Evolutionary conservation across 2,888 invertebrate species (phyloP).

Genomic region (Acronicta alni): DNA sequence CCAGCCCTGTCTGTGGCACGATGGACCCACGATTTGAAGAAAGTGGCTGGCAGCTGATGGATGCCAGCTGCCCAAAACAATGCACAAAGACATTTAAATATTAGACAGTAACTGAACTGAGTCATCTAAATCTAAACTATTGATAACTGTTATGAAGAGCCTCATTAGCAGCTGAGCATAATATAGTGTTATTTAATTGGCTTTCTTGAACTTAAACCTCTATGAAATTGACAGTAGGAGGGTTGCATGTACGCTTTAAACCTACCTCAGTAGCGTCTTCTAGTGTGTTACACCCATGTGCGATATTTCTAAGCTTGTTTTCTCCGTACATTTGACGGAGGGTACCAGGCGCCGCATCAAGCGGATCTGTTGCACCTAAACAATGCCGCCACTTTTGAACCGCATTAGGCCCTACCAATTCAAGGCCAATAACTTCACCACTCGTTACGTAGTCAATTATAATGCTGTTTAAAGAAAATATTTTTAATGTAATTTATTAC

Average conservation of each 20-base stretch:
- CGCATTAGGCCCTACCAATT: constrained; percentile 92
- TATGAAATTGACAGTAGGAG: background rate
- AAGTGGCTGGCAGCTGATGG: too few species aligned
- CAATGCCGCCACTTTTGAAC: constrained; percentile 90
- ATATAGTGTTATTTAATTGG: too few species aligned
- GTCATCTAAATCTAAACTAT: too few species aligned
- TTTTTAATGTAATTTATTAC: too few species aligned
- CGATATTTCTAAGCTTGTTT: constrained; percentile 90
- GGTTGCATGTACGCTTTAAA: background rate
- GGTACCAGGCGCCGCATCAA: constrained; percentile 89
- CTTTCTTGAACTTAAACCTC: too few species aligned
- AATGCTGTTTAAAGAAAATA: constrained; percentile 73
- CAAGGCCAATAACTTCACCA: constrained; percentile 93
- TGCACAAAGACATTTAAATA: too few species aligned
- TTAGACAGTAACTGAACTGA: too few species aligned
- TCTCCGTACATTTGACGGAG: constrained; percentile 91
- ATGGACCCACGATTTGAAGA: too few species aligned
- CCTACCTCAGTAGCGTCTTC: constrained; percentile 85
- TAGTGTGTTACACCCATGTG: constrained; percentile 91
- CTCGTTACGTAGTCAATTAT: constrained; percentile 91
- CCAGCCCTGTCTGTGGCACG: too few species aligned
- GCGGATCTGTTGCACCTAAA: constrained; percentile 91
- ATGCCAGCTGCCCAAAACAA: too few species aligned
- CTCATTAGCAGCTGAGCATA: too few species aligned
- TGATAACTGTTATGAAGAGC: too few species aligned